These are phyloP conservation scores for Phania funesta DNA, from an alignment of 2,888 invertebrate species.

Conservation along the genomic window DNA sequence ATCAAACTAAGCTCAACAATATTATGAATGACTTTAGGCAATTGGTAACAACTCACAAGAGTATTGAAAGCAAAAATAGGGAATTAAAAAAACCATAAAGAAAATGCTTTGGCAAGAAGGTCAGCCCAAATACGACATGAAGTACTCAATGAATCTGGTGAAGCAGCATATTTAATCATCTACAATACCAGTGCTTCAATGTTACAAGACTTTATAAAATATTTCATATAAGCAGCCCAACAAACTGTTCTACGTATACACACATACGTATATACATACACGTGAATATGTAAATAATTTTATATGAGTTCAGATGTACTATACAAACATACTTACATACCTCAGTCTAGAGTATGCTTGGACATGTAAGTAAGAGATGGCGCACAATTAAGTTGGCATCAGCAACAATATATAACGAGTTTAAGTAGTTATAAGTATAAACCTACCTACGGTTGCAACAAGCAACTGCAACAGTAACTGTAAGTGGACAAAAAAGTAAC, in stretches of 20 bases:
- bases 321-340: not conserved
- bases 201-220: slow-evolving; percentile 54
- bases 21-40: slow-evolving; percentile 69
- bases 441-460: slow-evolving; percentile 12
- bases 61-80: not conserved
- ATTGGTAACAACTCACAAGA: slow-evolving; percentile 59
- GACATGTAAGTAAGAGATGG: slow-evolving; percentile 37
- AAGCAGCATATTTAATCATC: slow-evolving; percentile 70
- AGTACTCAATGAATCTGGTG: slow-evolving; percentile 70
- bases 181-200: slow-evolving; percentile 68
- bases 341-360: not conserved
- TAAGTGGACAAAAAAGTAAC: slow-evolving; percentile 61
- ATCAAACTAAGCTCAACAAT: not conserved
- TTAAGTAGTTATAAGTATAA: slow-evolving; percentile 32
- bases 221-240: slow-evolving; percentile 30
- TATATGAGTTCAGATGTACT: not conserved
- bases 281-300: too few relatives aligned
- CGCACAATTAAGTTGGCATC: slow-evolving; percentile 69
- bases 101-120: slow-evolving; percentile 40
- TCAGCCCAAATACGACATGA: slow-evolving; percentile 63
- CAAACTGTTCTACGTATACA: slow-evolving; percentile 9
- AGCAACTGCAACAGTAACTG: slow-evolving; percentile 34
- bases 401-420: slow-evolving; percentile 33
- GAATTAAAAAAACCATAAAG: slow-evolving; percentile 3
- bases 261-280: not conserved